Evolutionary conservation across 1,140 invertebrate genomes (phyloP), one percentile per base, ranked within the genome.

Genomic region (Ceratosolen fusciceps): DNA sequence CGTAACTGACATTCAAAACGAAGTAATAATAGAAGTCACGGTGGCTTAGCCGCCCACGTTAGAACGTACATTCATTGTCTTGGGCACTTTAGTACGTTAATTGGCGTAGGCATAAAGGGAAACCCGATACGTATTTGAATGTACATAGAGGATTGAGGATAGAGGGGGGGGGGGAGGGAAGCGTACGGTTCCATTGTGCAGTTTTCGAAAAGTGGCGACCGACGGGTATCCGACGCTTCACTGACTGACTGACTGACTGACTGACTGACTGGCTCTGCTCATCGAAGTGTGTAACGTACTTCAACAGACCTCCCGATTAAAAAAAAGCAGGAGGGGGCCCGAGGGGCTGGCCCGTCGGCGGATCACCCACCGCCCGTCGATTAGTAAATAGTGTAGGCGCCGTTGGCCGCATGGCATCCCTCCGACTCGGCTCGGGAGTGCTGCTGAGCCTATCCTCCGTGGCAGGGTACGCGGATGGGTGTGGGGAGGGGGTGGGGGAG

Each of bases 321-420:
- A 1, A n/a, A 37, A 65, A 72, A 72, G 21, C 31, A 19, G 65
- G 9, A 31, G 26, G 9, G 2, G 1, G 12, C 24, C 68, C 49
- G n/a, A 12, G 21, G 39, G 5, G n/a, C 67, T 26, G 37, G 52
- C n/a, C 31, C 54, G 2, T 7, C 16, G 31, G 5, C 37, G 14
- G 71, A 16, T 31, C 14, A 24, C 19, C 62, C 9, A 1, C 12
- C 56, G 29, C 70, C 12, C 56, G 29, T 72, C 56, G 68, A 73
- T 78, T 52, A 54, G 56, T 24, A 62, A 68, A 73, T 62, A 70
- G 52, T 52, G 65, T 39, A 68, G 67, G 14, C 34, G 10, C 10
- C 54, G 49, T 19, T 21, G 24, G 19, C 37, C 56, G 39, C 19
- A 21, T 16, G 10, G 26, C 24, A 43, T 8, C 29, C 7, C 37